Evolutionary conservation across 2,888 invertebrate species (phyloP), one percentile per base, ranked within the genome.

Genomic region (Drosophila vallismaia): DNA sequence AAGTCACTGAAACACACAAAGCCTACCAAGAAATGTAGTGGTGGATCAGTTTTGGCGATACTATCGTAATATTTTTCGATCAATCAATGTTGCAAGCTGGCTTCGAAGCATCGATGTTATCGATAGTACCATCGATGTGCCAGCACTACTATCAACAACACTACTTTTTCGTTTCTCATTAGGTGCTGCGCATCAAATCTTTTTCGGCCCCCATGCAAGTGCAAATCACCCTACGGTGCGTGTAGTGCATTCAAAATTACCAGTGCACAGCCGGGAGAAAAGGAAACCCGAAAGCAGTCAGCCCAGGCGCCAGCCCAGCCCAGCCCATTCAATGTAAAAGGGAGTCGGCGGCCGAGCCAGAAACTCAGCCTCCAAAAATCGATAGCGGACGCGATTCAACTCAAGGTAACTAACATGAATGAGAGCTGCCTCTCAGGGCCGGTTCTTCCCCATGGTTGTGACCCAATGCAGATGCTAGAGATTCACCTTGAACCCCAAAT

Each of bases 161-260:
- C 19, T 19, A 33, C 33, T 40, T 29, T 24, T 46, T 5, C 4
- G 12, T 4, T 49, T 62, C 58, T 49, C 49, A 14, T 48, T 44
- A 58, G 58, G 48, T 49, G 46, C 48, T 48, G 36, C 60, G 46
- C 60, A 57, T 24, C 36, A 60, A 42, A 48, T 42, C 6, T 50
- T 67, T 84, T 81, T 59, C 77, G 67, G 49, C 64, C 40, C 62
- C 59, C 70, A 79, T 81, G 85, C 80, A 81, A 85, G 62, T 81
- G 40, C 82, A 75, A 63, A 66, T 33, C 66, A 60, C 49, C 66
- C 10, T 6, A n/a, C 56, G 46, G 66, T 70, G 50, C 52, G 24
- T 70, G 69, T 54, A 70, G 69, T 70, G 69, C 69, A 70, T 70
- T 48, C 71, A 10, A 70, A 70, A 70, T 70, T 62, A 26, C 9